Conservation (phyloP, 1,140 invertebrate genomes). For the Coelopa frigida region DNA sequence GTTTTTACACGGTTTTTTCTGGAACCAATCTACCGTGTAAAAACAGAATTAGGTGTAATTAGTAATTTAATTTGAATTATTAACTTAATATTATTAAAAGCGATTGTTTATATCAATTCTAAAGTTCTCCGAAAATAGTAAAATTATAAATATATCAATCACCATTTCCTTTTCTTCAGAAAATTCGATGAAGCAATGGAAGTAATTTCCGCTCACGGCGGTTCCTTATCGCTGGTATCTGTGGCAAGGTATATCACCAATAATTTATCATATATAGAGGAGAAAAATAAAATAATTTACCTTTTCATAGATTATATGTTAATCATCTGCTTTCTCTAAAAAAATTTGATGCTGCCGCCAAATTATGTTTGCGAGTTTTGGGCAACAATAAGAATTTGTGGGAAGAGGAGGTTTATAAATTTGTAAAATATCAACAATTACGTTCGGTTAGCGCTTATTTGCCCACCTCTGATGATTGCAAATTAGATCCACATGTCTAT, state of each 20-base stretch:
- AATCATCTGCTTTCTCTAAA: conserved; percentile 69
- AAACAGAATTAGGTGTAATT: no score
- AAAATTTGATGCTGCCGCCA: conserved; percentile 76
- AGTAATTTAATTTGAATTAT: no score
- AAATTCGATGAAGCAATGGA: conserved; percentile 71
- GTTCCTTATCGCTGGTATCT: conserved; percentile 38
- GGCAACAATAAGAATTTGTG: conserved; percentile 80
- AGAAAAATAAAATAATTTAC: not conserved
- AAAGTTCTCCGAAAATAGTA: no score
- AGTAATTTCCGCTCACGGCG: conserved; percentile 50
- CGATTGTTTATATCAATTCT: no score
- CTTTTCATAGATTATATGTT: conserved; percentile 60
- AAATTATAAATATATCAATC: no score
- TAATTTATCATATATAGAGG: no score
- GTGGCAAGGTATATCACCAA: conserved; percentile 22
- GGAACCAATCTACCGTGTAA: no score
- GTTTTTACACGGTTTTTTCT: no score
- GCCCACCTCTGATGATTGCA: conserved; percentile 58
- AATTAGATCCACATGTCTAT: conserved; percentile 79
- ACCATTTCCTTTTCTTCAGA: conserved; percentile 44
- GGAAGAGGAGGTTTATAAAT: conserved; percentile 92
- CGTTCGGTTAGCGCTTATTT: conserved; percentile 80
- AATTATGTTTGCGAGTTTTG: conserved; percentile 71
- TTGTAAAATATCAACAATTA: conserved; percentile 76
- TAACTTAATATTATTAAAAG: no score